Conservation (phyloP, 2,888 invertebrate species). For the Temnothorax unifasciatus region DNA sequence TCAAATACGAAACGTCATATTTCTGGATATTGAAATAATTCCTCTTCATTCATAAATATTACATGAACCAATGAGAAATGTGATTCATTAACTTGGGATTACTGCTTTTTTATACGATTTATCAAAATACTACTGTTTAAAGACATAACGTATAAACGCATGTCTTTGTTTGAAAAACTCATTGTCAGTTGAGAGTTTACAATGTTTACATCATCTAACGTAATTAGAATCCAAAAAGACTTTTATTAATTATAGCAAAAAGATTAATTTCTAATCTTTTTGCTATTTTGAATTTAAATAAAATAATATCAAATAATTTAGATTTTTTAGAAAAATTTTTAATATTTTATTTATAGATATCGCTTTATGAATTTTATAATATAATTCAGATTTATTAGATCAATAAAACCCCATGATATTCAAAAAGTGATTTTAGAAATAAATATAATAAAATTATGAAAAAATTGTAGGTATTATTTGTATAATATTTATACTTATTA, state of each 20-base stretch:
- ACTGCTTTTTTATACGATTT: conserved; percentile 30
- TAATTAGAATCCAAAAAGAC: conserved; percentile 1
- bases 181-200: not conserved
- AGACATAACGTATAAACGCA: conserved; percentile 10
- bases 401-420: not conserved
- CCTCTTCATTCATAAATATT: not conserved
- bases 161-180: not conserved
- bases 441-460: not conserved
- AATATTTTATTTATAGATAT: not conserved
- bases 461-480: not conserved
- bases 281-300: not conserved
- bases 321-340: not conserved
- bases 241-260: not conserved
- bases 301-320: not conserved
- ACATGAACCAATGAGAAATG: not conserved
- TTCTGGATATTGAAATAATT: conserved; percentile 40
- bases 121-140: conserved; percentile 22
- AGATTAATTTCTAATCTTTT: not conserved
- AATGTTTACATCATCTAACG: not conserved
- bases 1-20: conserved; percentile 1
- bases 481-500: not conserved
- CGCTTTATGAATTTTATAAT: not conserved
- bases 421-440: not conserved
- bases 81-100: conserved; percentile 57
- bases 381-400: not conserved